These are phyloP conservation scores for Pungitius pungitius DNA, from an alignment of 2,113 vertebrate species.

Conservation along the genomic window DNA sequence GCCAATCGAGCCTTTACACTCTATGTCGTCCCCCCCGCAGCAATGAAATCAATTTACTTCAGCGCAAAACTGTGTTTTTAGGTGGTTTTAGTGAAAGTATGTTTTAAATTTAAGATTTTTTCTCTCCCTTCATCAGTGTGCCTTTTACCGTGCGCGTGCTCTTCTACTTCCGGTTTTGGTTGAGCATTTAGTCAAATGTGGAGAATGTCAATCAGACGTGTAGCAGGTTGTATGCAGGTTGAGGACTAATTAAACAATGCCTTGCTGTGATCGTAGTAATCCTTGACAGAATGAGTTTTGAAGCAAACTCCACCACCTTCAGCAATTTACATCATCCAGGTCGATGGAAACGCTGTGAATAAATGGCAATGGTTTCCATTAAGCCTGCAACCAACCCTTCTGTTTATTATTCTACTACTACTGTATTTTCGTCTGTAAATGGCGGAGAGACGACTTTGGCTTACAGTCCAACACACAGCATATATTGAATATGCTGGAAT, in stretches of 20 bases:
- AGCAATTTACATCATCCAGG: not conserved
- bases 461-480: not conserved
- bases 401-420: not conserved
- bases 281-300: not conserved
- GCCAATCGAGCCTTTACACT: slow-evolving; percentile 62
- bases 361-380: not conserved
- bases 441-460: not conserved
- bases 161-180: not conserved
- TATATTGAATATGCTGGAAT: not conserved
- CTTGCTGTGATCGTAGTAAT: not conserved
- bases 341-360: not conserved
- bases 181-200: not conserved
- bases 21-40: slow-evolving; percentile 43
- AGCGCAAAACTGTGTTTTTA: slow-evolving; percentile 8
- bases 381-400: not conserved
- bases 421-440: not conserved
- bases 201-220: not conserved
- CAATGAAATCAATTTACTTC: slow-evolving; percentile 19
- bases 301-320: not conserved
- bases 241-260: not conserved
- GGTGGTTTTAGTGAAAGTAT: not conserved
- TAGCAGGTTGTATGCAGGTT: not conserved
- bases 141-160: not conserved
- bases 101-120: not conserved
- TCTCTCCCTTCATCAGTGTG: not conserved